These are phyloP conservation scores for Andrena hattorfiana DNA, from an alignment of 2,888 invertebrate species.

Conservation along the genomic window DNA sequence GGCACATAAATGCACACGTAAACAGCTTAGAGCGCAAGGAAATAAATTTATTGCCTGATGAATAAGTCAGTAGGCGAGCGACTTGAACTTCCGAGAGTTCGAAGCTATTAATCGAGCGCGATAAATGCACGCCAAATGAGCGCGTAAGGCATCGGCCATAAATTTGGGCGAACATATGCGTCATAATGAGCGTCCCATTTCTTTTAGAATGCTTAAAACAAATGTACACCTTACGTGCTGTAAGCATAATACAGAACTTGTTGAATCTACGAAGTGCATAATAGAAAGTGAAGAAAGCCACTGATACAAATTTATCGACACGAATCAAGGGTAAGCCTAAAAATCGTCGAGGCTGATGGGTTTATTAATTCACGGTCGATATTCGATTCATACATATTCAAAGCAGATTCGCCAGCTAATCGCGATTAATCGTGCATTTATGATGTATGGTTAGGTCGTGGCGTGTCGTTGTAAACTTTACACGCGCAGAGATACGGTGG, in stretches of 20 bases:
- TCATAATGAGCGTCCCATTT: constrained; percentile 32
- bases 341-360: constrained; percentile 13
- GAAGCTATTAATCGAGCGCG: constrained; percentile 63
- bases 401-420: constrained; percentile 44
- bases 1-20: background rate
- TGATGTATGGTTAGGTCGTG: constrained; percentile 42
- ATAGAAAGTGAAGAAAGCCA: background rate
- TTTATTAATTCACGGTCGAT: constrained; percentile 23
- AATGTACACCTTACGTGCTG: background rate
- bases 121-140: constrained; percentile 34
- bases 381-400: constrained; percentile 43
- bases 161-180: constrained; percentile 50
- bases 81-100: constrained; percentile 33
- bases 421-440: constrained; percentile 57
- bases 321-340: background rate
- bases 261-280: background rate
- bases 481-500: constrained; percentile 26
- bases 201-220: background rate
- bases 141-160: constrained; percentile 36
- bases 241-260: background rate
- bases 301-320: background rate
- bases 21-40: background rate
- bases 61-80: constrained; percentile 33
- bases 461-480: constrained; percentile 36
- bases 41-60: constrained; percentile 16